phyloP scores from a whole-genome alignment of 2,888 invertebrate genomes.

The Napeogenes sylphis region DNA sequence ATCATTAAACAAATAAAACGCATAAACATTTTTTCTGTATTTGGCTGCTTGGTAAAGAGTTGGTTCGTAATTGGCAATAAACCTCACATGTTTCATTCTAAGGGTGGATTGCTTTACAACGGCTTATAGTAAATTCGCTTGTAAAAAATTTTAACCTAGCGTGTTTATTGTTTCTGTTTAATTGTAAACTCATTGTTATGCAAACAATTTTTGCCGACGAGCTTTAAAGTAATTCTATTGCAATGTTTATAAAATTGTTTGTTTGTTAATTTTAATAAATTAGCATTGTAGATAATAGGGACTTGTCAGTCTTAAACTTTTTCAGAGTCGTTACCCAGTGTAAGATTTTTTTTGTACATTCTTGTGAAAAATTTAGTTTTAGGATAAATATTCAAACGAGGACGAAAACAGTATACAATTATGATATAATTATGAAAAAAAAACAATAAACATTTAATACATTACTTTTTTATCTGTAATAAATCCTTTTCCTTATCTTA shows the following conservation, averaged over 20 bases:
- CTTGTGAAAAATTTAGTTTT: too few species aligned
- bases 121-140: conserved; percentile 46
- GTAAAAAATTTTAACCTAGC: conserved; percentile 44
- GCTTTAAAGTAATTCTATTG: not conserved
- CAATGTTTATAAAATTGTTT: too few species aligned
- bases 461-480: conserved; percentile 7
- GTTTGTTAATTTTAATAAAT: too few species aligned
- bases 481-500: conserved; percentile 8
- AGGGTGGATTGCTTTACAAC: conserved; percentile 39
- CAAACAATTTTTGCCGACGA: not conserved
- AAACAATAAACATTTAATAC: too few species aligned
- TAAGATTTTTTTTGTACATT: too few species aligned
- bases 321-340: too few species aligned
- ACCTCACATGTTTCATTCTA: conserved; percentile 53
- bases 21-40: conserved; percentile 33
- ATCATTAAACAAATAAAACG: conserved; percentile 41
- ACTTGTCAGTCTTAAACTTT: too few species aligned
- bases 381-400: too few species aligned
- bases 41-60: conserved; percentile 47
- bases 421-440: too few species aligned
- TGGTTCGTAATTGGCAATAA: conserved; percentile 63
- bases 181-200: conserved; percentile 40
- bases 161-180: conserved; percentile 55
- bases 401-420: too few species aligned
- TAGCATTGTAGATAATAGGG: too few species aligned